Evolutionary conservation across 2,888 invertebrate genomes (phyloP).

Genomic region (Barypeithes pellucidus): DNA sequence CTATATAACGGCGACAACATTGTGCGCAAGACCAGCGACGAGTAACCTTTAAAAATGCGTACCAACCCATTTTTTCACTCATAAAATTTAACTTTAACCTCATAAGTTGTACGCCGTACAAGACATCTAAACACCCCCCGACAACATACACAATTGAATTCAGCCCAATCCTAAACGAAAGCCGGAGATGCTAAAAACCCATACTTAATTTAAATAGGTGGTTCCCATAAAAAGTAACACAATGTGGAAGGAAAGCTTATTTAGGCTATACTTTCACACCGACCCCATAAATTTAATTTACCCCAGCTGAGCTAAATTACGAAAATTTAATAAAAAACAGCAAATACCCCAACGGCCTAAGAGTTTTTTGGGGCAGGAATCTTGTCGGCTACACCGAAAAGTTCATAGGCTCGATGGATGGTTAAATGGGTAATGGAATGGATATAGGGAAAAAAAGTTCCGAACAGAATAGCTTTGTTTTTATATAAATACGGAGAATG

Average conservation of each 20-base stretch:
- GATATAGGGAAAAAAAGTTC: neutral
- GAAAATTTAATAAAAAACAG: constrained; percentile 17
- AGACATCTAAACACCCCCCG: too few species aligned
- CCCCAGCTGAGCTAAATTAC: constrained; percentile 10
- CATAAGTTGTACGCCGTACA: too few species aligned
- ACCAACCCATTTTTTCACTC: too few species aligned
- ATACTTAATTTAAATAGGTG: neutral
- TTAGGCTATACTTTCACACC: neutral
- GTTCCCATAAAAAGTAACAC: neutral
- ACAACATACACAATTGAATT: too few species aligned
- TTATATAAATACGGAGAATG: neutral
- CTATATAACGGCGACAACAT: too few species aligned
- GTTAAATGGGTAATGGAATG: constrained; percentile 6
- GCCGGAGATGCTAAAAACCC: neutral
- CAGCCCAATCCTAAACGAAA: too few species aligned
- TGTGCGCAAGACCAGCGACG: too few species aligned
- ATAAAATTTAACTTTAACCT: too few species aligned
- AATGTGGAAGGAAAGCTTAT: neutral
- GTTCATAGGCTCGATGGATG: neutral
- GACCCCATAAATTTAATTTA: constrained; percentile 13
- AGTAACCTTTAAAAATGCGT: too few species aligned
- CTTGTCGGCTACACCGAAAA: neutral
- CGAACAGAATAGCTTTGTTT: neutral
- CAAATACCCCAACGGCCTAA: constrained; percentile 1
- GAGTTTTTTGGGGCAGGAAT: neutral